A percentile compares a stretch with the other conserved stretches of the same genome.
Evolutionary conservation across 2,797 vertebrate species (phyloP).

Genomic region (Crenuchus spilurus): DNA sequence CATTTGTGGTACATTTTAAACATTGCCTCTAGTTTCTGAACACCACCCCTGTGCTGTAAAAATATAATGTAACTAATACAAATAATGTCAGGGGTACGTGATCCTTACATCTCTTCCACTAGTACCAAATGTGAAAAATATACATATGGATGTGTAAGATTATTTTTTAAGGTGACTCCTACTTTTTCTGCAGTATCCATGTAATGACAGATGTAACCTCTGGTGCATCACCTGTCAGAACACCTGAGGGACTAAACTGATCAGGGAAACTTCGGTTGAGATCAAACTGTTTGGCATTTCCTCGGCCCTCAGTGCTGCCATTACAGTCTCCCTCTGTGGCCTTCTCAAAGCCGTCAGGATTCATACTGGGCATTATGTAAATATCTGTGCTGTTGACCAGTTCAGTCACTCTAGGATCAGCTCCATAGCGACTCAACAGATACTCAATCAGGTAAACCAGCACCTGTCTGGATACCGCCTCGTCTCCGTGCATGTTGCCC

Average conservation of each 20-base stretch:
- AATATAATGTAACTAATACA: too few relatives aligned
- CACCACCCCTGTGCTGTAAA: too few relatives aligned
- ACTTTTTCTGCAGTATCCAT: constrained; percentile 91
- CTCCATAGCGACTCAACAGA: constrained; percentile 78
- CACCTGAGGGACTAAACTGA: constrained; percentile 71
- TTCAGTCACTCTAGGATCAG: constrained; percentile 77
- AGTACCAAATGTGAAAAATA: too few relatives aligned
- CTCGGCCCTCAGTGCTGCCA: constrained; percentile 70
- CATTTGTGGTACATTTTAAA: not conserved
- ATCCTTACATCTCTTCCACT: too few relatives aligned
- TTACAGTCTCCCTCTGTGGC: constrained; percentile 83
- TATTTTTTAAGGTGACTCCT: constrained; percentile 42
- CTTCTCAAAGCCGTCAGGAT: constrained; percentile 92
- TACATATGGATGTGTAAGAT: not conserved
- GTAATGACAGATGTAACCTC: constrained; percentile 86
- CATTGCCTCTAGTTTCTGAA: too few relatives aligned
- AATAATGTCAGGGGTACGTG: too few relatives aligned
- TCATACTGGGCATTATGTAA: constrained; percentile 93
- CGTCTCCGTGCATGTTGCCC: constrained; percentile 96
- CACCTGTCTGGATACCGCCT: constrained; percentile 90
- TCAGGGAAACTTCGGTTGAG: constrained; percentile 92
- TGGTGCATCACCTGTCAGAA: constrained; percentile 69
- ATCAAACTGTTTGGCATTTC: constrained; percentile 80
- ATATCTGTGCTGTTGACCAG: constrained; percentile 88
- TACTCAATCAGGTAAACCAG: constrained; percentile 86